Conservation (phyloP, 2,113 vertebrate species). For the Thamnophis sirtalis region DNA sequence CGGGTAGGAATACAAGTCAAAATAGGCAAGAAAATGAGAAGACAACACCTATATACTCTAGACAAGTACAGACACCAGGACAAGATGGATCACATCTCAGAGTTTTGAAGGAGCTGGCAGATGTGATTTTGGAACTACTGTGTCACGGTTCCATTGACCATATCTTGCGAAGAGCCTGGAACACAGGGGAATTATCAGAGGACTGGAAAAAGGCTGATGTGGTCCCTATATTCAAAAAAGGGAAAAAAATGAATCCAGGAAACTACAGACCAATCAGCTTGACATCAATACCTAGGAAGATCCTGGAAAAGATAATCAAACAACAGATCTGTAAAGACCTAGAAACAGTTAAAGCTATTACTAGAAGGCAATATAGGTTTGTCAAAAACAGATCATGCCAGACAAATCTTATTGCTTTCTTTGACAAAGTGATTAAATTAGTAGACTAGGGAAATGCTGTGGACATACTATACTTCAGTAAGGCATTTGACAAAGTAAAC, state of each 20-base stretch:
- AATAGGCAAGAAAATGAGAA: background rate
- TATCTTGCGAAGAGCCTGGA: background rate
- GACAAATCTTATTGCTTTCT: background rate
- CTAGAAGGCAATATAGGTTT: background rate
- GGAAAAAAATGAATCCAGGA: background rate
- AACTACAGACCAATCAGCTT: background rate
- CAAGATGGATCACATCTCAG: background rate
- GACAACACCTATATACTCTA: background rate
- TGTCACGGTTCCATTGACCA: background rate
- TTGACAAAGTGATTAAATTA: background rate
- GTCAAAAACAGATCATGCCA: background rate
- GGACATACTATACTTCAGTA: background rate
- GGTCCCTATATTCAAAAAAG: background rate
- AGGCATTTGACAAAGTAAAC: background rate
- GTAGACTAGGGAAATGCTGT: background rate
- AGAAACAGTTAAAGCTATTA: background rate
- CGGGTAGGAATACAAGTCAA: too few species aligned
- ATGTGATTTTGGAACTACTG: background rate
- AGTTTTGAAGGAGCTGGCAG: background rate
- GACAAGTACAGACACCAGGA: background rate
- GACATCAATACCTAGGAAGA: background rate
- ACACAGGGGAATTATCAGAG: background rate
- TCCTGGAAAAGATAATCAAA: background rate
- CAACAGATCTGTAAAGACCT: background rate
- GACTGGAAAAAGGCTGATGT: background rate